A percentile compares a stretch with the other conserved stretches of the same genome.
Evolutionary conservation across 2,113 vertebrate species (phyloP).

Genomic region (Engystomops pustulosus): DNA sequence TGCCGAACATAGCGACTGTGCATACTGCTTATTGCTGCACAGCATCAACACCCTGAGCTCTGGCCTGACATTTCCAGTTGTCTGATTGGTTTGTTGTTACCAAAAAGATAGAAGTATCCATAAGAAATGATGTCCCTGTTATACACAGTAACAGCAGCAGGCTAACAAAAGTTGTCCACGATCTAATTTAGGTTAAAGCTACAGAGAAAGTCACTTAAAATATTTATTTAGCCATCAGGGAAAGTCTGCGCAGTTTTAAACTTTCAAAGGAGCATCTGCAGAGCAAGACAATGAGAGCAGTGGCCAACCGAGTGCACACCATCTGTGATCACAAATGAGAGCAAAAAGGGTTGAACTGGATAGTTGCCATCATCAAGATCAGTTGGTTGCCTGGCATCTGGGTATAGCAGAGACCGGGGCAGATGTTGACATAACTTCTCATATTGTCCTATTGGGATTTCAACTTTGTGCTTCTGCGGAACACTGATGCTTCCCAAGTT

Average conservation of each 20-base stretch:
- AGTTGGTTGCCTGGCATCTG: conserved; percentile 42
- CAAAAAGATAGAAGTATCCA: not conserved
- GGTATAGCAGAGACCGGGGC: conserved; percentile 15
- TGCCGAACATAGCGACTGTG: conserved; percentile 43
- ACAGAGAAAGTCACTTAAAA: conserved; percentile 6
- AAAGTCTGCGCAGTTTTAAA: conserved; percentile 8
- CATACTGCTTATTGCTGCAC: conserved; percentile 40
- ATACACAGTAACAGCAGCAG: conserved; percentile 11
- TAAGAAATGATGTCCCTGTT: not conserved
- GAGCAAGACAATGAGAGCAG: conserved; percentile 39
- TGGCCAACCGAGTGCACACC: conserved; percentile 24
- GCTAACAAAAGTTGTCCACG: not conserved
- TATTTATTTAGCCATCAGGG: not conserved
- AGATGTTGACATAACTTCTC: conserved; percentile 37
- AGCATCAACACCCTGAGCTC: conserved; percentile 20
- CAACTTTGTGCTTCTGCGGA: conserved; percentile 21
- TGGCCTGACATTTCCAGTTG: conserved; percentile 22
- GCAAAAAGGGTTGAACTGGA: conserved; percentile 36
- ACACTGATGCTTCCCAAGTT: conserved; percentile 4
- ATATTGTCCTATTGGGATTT: conserved; percentile 16
- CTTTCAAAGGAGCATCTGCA: conserved; percentile 44
- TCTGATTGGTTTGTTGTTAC: conserved; percentile 30
- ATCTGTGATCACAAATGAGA: conserved; percentile 42
- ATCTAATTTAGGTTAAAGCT: conserved; percentile 13
- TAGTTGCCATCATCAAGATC: conserved; percentile 37